Conservation (phyloP, 2,113 vertebrate genomes). For the Dipodomys merriami region DNA sequence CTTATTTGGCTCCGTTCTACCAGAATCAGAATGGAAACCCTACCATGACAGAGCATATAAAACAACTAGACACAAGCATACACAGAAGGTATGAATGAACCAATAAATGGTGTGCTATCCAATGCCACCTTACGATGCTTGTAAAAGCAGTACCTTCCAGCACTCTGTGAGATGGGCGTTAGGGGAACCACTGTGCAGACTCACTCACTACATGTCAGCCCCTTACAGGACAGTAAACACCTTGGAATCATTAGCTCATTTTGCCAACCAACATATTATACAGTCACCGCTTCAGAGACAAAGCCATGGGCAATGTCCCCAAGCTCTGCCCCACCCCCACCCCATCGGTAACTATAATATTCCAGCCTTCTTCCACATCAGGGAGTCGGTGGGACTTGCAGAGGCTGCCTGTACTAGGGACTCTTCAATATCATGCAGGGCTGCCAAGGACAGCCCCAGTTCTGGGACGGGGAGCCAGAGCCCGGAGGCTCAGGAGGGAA, state of each 20-base stretch:
- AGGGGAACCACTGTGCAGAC: not conserved
- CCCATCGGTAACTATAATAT: too few relatives aligned
- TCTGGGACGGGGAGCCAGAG: not conserved
- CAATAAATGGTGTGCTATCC: rapidly evolving
- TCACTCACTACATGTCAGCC: rapidly evolving
- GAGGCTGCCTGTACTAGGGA: rapidly evolving
- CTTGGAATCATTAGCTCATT: not conserved
- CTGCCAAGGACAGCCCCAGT: not conserved
- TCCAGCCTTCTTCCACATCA: too few relatives aligned
- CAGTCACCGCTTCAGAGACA: not conserved
- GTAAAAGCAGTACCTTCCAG: too few relatives aligned
- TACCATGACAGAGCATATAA: not conserved
- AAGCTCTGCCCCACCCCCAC: too few relatives aligned
- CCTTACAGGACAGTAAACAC: not conserved
- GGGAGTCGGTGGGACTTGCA: too few relatives aligned
- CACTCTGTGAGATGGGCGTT: rapidly evolving
- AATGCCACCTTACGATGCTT: rapidly evolving
- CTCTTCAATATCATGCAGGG: not conserved
- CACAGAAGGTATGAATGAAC: not conserved
- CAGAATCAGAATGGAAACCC: not conserved
- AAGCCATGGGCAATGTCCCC: not conserved
- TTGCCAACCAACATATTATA: not conserved
- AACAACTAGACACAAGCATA: not conserved
- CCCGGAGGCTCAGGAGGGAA: not conserved
- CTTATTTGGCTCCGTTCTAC: not conserved